A percentile compares a stretch with the other conserved stretches of the same genome.
Evolutionary conservation across 64 coral and sea anemone genomes (phyloP).

Genomic region (Acropora yongei): DNA sequence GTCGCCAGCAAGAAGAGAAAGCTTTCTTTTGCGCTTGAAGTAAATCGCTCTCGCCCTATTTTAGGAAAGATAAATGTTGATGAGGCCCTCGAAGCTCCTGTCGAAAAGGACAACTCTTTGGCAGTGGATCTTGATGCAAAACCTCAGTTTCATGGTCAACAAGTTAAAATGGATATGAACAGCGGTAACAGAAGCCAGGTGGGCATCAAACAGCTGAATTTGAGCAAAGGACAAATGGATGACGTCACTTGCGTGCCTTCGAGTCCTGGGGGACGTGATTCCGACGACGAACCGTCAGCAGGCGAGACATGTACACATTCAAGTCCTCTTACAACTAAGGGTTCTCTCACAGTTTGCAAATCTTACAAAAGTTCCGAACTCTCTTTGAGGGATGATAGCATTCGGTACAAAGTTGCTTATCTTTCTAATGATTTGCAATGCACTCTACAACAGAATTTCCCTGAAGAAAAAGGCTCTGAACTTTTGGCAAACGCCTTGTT

Average conservation of each 20-base stretch:
- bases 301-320: not conserved
- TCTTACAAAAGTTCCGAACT: not conserved
- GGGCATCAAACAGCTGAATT: not conserved
- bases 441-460: not conserved
- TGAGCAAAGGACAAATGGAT: not conserved
- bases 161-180: not conserved
- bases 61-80: not conserved
- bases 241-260: constrained; percentile 56
- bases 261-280: constrained; percentile 32
- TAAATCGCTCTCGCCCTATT: not conserved
- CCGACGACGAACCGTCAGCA: not conserved
- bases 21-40: not conserved
- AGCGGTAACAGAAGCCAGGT: not conserved
- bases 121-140: not conserved
- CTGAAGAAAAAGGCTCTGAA: constrained; percentile 52
- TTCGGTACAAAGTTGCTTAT: not conserved
- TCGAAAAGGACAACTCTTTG: not conserved
- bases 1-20: constrained; percentile 26
- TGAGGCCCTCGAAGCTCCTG: not conserved
- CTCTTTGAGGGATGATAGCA: not conserved
- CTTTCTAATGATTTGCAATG: not conserved
- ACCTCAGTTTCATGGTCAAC: not conserved
- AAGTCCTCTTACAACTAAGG: not conserved
- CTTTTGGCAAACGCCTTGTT: constrained; percentile 80
- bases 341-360: not conserved